Conservation (phyloP, 92 coral and sea anemone species). For the Actinostola sp. region DNA sequence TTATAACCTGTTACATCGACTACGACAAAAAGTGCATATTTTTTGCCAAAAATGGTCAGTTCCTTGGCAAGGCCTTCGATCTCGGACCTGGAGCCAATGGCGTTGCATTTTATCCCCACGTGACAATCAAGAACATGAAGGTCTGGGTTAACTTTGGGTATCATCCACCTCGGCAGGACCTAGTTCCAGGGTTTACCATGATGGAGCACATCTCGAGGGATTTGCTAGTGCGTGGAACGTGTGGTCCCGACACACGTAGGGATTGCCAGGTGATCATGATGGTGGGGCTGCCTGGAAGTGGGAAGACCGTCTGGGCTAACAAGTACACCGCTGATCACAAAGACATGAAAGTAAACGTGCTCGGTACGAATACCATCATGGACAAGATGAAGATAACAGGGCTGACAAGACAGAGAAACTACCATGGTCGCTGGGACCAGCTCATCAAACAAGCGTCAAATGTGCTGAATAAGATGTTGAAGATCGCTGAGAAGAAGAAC, state of each 20-base stretch:
- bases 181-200: slow-evolving; percentile 72
- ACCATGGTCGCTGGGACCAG: slow-evolving; percentile 98
- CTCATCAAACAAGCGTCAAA: slow-evolving; percentile 94
- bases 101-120: slow-evolving; percentile 81
- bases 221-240: slow-evolving; percentile 53
- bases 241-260: slow-evolving; percentile 61
- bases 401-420: slow-evolving; percentile 79
- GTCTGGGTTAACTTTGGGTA: slow-evolving; percentile 85
- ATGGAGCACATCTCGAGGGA: slow-evolving; percentile 60
- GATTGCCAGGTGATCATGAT: slow-evolving; percentile 94
- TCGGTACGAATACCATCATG: slow-evolving; percentile 90
- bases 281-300: slow-evolving; percentile 95
- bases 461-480: slow-evolving; percentile 76
- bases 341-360: slow-evolving; percentile 72
- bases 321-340: slow-evolving; percentile 75
- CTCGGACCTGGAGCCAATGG: slow-evolving; percentile 75
- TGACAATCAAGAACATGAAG: slow-evolving; percentile 94
- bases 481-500: slow-evolving; percentile 84
- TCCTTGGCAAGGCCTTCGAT: slow-evolving; percentile 86
- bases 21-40: slow-evolving; percentile 79
- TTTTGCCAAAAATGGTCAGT: slow-evolving; percentile 87
- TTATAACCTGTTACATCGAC: slow-evolving; percentile 81
- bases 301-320: slow-evolving; percentile 90
- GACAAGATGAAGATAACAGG: slow-evolving; percentile 96
- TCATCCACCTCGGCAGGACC: slow-evolving; percentile 56